A percentile compares a stretch with the other conserved stretches of the same genome.
These are phyloP conservation scores for Tanaodytes sp. DNA, from an alignment of 2,888 invertebrate species.

Conservation along the genomic window DNA sequence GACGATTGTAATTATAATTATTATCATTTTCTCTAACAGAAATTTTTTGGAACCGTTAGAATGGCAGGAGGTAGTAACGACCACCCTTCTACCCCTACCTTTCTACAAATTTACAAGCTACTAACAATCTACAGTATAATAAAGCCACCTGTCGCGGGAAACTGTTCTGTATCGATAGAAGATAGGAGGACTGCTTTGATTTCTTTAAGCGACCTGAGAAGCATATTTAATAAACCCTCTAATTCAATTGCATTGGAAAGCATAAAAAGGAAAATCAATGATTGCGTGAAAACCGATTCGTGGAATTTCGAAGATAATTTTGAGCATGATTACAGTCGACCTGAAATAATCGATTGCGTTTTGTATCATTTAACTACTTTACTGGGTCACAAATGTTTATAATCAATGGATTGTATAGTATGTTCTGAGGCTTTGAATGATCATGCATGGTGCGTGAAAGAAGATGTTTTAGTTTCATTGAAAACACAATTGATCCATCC, in stretches of 20 bases:
- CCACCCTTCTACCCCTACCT: constrained; percentile 8
- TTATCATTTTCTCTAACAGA: constrained; percentile 1
- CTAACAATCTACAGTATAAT: constrained; percentile 3
- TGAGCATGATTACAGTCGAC: constrained; percentile 6
- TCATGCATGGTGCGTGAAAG: background rate
- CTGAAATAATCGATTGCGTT: constrained; percentile 7
- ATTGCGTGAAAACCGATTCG: background rate
- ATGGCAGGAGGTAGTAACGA: constrained; percentile 3
- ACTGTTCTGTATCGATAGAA: background rate
- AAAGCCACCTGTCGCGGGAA: background rate
- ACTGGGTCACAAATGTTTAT: background rate
- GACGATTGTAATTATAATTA: background rate
- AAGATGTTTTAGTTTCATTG: background rate
- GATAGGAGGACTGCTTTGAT: background rate
- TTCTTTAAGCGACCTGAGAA: background rate
- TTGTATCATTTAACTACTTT: constrained; percentile 4
- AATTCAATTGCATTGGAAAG: background rate
- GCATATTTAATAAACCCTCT: constrained; percentile 2
- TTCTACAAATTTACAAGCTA: constrained; percentile 9
- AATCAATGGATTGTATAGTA: background rate
- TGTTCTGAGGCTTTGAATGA: background rate
- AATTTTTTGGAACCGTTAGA: constrained; percentile 7
- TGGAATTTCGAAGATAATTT: constrained; percentile 8
- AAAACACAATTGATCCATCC: background rate
- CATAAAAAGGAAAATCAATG: background rate